These are phyloP conservation scores for Strongylocentrotus purpuratus DNA, from an alignment of 35 echinoderm and acorn worm genomes.

Conservation along the genomic window DNA sequence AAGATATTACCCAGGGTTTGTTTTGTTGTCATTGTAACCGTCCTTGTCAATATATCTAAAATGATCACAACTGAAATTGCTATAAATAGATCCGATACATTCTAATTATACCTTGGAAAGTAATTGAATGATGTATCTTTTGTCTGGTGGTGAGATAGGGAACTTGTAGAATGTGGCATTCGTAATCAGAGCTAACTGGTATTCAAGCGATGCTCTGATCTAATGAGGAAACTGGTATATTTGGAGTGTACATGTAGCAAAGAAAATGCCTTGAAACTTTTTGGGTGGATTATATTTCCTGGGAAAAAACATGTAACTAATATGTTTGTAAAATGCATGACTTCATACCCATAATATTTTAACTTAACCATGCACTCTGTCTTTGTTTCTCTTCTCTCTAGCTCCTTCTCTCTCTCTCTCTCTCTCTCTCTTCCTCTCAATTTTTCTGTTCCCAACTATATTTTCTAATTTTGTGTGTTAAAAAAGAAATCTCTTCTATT, in stretches of 20 bases:
- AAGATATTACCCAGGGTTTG: neutral
- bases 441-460: neutral
- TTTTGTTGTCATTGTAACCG: constrained; percentile 2
- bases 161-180: neutral
- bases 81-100: neutral
- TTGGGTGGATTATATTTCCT: no score
- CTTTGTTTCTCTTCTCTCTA: neutral
- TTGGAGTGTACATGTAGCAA: no score
- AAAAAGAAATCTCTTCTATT: neutral
- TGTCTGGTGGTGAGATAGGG: neutral
- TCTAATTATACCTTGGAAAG: neutral
- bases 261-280: no score
- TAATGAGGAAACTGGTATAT: no score
- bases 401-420: neutral
- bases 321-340: no score
- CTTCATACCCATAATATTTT: no score
- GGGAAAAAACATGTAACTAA: no score
- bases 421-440: neutral
- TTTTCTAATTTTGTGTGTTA: neutral
- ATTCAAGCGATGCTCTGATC: no score
- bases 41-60: neutral
- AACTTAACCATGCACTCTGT: no score
- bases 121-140: neutral
- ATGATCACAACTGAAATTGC: neutral
- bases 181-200: neutral